phyloP scores from a whole-genome alignment of 1,140 invertebrate species.

The Heliconius melpomene region DNA sequence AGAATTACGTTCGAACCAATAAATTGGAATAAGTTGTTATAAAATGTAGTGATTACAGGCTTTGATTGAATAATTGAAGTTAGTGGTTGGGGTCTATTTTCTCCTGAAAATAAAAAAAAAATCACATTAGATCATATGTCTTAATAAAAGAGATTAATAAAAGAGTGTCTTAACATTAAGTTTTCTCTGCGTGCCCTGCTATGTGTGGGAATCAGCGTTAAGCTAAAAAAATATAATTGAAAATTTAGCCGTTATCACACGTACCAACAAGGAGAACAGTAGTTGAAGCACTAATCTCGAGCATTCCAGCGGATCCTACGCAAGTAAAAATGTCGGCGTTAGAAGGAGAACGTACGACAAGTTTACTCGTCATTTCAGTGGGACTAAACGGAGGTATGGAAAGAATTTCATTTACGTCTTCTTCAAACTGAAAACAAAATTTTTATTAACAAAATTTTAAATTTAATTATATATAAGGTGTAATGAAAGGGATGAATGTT shows the following conservation, averaged over 20 bases:
- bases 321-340: slow-evolving; percentile 86
- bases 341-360: slow-evolving; percentile 84
- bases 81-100: slow-evolving; percentile 40
- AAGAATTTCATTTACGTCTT: slow-evolving; percentile 80
- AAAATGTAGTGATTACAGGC: slow-evolving; percentile 81
- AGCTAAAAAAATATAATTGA: no score
- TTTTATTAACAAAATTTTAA: background rate
- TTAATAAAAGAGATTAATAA: no score
- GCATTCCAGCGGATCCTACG: slow-evolving; percentile 84
- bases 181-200: no score
- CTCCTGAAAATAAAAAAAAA: slow-evolving; percentile 39
- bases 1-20: slow-evolving; percentile 85
- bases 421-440: slow-evolving; percentile 59
- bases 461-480: no score
- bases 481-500: no score
- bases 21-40: slow-evolving; percentile 80
- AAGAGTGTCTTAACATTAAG: no score
- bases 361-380: slow-evolving; percentile 83
- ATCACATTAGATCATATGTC: background rate
- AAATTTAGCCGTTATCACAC: background rate
- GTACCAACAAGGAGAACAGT: slow-evolving; percentile 72
- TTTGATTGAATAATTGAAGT: slow-evolving; percentile 60
- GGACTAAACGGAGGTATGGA: slow-evolving; percentile 77
- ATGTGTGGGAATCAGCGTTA: no score
- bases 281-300: slow-evolving; percentile 81